Evolutionary conservation across 2,888 invertebrate species (phyloP).

Genomic region (Osmoderma eremita): DNA sequence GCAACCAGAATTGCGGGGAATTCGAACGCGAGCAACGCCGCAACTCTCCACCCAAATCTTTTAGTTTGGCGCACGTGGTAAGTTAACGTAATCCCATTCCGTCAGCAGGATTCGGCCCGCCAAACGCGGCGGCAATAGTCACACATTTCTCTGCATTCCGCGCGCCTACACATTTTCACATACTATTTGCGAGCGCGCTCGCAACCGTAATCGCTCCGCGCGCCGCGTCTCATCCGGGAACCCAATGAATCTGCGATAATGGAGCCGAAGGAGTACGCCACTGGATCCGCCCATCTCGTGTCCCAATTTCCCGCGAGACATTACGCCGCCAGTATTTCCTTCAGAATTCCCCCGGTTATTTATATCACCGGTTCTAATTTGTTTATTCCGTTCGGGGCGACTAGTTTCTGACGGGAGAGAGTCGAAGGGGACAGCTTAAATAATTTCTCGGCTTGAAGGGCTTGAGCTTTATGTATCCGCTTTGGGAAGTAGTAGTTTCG

Average conservation of each 20-base stretch:
- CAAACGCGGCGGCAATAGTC: constrained; percentile 25
- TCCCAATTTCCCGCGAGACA: constrained; percentile 57
- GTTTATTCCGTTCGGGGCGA: constrained; percentile 50
- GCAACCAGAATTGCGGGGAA: too few species aligned
- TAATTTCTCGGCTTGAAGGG: too few species aligned
- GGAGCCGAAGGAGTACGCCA: constrained; percentile 59
- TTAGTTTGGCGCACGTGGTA: too few species aligned
- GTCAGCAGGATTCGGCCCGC: background rate
- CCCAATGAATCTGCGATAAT: constrained; percentile 59
- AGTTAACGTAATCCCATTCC: too few species aligned
- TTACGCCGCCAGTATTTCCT: constrained; percentile 53
- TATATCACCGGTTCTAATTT: constrained; percentile 53
- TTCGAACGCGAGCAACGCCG: too few species aligned
- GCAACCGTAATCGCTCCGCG: constrained; percentile 47
- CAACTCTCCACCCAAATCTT: too few species aligned
- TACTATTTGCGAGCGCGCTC: background rate
- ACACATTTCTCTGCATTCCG: constrained; percentile 25
- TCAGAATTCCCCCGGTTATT: constrained; percentile 55
- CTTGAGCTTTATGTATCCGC: too few species aligned
- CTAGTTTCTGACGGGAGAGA: constrained; percentile 10
- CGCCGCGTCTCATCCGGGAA: constrained; percentile 52
- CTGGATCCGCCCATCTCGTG: constrained; percentile 59
- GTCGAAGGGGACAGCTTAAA: background rate
- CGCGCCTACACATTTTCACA: constrained; percentile 28
- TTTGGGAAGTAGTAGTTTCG: too few species aligned